These are phyloP conservation scores for Unio pictorum DNA, from an alignment of 2,888 invertebrate genomes.

Conservation along the genomic window DNA sequence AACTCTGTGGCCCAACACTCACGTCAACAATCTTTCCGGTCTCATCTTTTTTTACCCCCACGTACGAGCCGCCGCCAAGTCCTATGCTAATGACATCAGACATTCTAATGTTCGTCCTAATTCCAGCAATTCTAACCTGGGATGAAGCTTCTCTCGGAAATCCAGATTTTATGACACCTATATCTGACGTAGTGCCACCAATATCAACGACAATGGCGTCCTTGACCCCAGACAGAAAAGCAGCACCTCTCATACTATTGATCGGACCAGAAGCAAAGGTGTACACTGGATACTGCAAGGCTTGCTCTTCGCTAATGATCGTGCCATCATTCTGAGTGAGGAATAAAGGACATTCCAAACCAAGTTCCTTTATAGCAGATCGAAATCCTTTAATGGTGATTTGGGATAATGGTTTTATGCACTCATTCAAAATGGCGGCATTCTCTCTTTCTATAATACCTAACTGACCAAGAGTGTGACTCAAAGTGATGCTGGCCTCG, in stretches of 20 bases:
- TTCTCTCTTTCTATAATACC: slow-evolving; percentile 68
- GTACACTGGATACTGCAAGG: slow-evolving; percentile 53
- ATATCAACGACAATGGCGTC: slow-evolving; percentile 67
- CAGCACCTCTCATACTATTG: slow-evolving; percentile 70
- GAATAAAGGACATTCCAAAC: slow-evolving; percentile 59
- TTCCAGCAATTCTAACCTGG: slow-evolving; percentile 58
- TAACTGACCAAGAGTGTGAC: slow-evolving; percentile 59
- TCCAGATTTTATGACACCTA: slow-evolving; percentile 60
- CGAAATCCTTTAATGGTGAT: slow-evolving; percentile 55
- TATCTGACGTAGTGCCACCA: slow-evolving; percentile 67
- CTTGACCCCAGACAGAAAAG: slow-evolving; percentile 53
- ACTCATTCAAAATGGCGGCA: slow-evolving; percentile 66
- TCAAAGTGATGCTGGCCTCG: slow-evolving; percentile 56
- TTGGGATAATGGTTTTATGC: slow-evolving; percentile 57
- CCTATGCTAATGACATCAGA: slow-evolving; percentile 66
- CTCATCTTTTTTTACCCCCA: slow-evolving; percentile 15
- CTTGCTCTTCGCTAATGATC: slow-evolving; percentile 55
- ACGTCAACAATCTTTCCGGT: slow-evolving; percentile 9
- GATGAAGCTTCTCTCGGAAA: slow-evolving; percentile 63
- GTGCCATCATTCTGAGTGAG: slow-evolving; percentile 69
- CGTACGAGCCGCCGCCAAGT: slow-evolving; percentile 68
- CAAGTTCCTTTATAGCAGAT: slow-evolving; percentile 45
- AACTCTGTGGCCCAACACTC: slow-evolving; percentile 63
- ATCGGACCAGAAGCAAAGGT: slow-evolving; percentile 68
- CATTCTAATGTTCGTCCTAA: slow-evolving; percentile 66